Evolutionary conservation across 2,797 vertebrate species (phyloP).

Genomic region (Selene dorsalis): DNA sequence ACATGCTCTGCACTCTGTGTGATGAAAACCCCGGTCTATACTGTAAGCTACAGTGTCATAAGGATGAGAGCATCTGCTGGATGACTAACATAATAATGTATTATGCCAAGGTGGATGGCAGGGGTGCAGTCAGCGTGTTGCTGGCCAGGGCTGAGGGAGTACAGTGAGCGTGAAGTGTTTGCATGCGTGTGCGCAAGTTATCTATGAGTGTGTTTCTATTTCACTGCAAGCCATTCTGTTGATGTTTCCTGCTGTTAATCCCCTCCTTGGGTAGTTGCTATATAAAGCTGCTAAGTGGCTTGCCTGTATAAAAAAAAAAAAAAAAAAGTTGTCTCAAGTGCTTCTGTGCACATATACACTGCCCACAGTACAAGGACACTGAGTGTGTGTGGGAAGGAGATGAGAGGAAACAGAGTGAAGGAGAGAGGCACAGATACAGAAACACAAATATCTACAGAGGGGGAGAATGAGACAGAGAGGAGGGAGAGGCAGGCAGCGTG

Average conservation of each 20-base stretch:
- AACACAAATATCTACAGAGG: slow-evolving; percentile 71
- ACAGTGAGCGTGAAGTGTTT: slow-evolving; percentile 36
- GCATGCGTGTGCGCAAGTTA: slow-evolving; percentile 18
- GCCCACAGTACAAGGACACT: slow-evolving; percentile 76
- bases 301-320: slow-evolving; percentile 54
- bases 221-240: slow-evolving; percentile 69
- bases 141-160: slow-evolving; percentile 33
- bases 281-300: slow-evolving; percentile 84
- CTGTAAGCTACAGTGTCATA: slow-evolving; percentile 51
- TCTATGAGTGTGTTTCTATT: slow-evolving; percentile 47
- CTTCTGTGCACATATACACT: slow-evolving; percentile 70
- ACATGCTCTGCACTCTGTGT: slow-evolving; percentile 45
- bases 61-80: slow-evolving; percentile 60
- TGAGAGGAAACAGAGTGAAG: slow-evolving; percentile 65
- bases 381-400: slow-evolving; percentile 73
- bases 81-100: slow-evolving; percentile 60
- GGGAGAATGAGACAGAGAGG: slow-evolving; percentile 42
- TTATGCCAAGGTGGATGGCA: slow-evolving; percentile 59
- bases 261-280: slow-evolving; percentile 80
- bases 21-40: slow-evolving; percentile 66
- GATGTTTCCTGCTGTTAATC: slow-evolving; percentile 80
- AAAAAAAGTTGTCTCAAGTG: slow-evolving; percentile 79
- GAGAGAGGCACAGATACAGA: slow-evolving; percentile 60
- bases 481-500: slow-evolving; percentile 42
- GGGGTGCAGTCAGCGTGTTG: slow-evolving; percentile 29